Percentiles rank a stretch among this genome's conserved stretches.
Conservation (phyloP, 2,797 vertebrate genomes). For the Malacoraja senta region DNA sequence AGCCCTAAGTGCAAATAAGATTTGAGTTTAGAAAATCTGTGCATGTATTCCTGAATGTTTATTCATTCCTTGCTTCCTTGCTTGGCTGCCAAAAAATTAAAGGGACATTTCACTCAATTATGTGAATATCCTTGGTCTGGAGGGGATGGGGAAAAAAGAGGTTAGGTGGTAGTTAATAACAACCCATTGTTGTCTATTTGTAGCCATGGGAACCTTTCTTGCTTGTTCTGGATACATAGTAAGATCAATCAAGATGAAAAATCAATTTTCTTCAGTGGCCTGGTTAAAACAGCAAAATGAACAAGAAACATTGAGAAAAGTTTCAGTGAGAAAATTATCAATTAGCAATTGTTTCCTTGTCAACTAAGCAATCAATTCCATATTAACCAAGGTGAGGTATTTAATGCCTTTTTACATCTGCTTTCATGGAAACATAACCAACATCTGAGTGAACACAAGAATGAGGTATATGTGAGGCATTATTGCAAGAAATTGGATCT, state of each 20-base stretch:
- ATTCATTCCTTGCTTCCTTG: not conserved
- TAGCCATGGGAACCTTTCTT: not conserved
- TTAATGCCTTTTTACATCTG: not conserved
- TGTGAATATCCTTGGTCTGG: not conserved
- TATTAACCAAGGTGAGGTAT: not conserved
- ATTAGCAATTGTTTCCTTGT: too few relatives aligned
- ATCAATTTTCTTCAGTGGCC: not conserved
- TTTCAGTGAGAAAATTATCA: not conserved
- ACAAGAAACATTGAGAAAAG: not conserved
- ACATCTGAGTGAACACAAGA: not conserved
- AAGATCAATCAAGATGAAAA: not conserved
- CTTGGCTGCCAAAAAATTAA: not conserved
- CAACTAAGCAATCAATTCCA: too few relatives aligned
- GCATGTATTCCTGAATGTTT: not conserved
- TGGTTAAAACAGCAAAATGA: not conserved
- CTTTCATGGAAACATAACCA: not conserved
- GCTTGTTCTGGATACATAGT: not conserved
- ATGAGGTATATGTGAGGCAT: not conserved
- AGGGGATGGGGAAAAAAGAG: not conserved
- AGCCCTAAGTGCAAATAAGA: conserved; percentile 12
- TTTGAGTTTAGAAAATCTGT: not conserved
- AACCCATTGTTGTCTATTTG: not conserved
- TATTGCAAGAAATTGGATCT: not conserved
- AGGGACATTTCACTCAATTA: not conserved
- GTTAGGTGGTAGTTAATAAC: not conserved